Percentiles rank a stretch among this genome's conserved stretches.
These are phyloP conservation scores for Enchytraeus crypticus DNA, from an alignment of 2,888 invertebrate genomes.

Conservation along the genomic window DNA sequence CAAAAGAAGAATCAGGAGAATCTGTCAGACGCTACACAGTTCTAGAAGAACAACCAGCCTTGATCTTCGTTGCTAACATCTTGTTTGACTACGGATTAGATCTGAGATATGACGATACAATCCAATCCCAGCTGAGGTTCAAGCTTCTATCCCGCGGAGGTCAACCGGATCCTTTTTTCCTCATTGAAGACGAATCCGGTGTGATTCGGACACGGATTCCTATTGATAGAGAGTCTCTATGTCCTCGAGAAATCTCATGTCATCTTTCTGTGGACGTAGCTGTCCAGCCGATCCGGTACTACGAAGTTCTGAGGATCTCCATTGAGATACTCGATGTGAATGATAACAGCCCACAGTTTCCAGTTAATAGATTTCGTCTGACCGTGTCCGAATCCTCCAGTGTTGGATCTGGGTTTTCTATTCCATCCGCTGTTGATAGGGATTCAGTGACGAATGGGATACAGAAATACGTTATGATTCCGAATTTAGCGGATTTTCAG, in stretches of 20 bases:
- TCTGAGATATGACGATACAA: slow-evolving; percentile 2
- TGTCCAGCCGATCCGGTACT: slow-evolving; percentile 17
- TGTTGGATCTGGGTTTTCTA: slow-evolving; percentile 14
- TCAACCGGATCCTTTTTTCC: slow-evolving; percentile 5
- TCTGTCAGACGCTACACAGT: slow-evolving; percentile 8
- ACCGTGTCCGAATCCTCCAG: slow-evolving; percentile 21
- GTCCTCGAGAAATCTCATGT: slow-evolving; percentile 16
- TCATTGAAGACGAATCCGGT: slow-evolving; percentile 17
- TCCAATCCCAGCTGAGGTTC: slow-evolving; percentile 7
- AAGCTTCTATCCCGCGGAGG: slow-evolving; percentile 1
- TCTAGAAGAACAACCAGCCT: slow-evolving; percentile 9
- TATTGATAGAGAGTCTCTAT: slow-evolving; percentile 23
- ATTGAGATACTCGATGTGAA: slow-evolving; percentile 23
- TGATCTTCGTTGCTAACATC: slow-evolving; percentile 9
- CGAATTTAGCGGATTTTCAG: slow-evolving; percentile 7
- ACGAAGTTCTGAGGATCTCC: slow-evolving; percentile 19
- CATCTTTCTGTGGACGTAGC: slow-evolving; percentile 20
- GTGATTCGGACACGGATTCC: slow-evolving; percentile 15
- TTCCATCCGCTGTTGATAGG: slow-evolving; percentile 23
- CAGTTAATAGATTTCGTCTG: slow-evolving; percentile 7
- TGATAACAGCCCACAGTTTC: slow-evolving; percentile 23
- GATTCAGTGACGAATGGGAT: slow-evolving; percentile 18
- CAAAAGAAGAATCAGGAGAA: no score
- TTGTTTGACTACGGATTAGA: slow-evolving; percentile 6
- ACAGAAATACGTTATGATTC: slow-evolving; percentile 12